Conservation (phyloP, 1,140 invertebrate species). For the Metopolophium dirhodum region DNA sequence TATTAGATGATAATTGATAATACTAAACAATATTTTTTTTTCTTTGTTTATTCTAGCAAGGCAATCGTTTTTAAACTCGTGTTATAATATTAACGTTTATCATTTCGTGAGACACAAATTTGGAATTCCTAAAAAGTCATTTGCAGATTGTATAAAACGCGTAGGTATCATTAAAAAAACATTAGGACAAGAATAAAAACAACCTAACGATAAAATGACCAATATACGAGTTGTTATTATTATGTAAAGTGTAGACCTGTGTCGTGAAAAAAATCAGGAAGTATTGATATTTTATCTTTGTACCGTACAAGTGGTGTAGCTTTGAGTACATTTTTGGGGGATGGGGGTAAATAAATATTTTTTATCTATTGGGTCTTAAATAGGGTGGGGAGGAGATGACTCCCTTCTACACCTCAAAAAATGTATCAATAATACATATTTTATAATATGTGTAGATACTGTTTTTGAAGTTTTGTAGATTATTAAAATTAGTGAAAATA, state of each 20-base stretch:
- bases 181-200: not conserved
- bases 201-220: not conserved
- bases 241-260: not conserved
- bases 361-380: no score
- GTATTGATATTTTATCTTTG: not conserved
- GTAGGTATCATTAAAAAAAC: not conserved
- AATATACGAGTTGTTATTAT: not conserved
- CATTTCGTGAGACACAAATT: no score
- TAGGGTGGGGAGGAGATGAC: not conserved
- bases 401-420: not conserved
- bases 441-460: not conserved
- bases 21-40: no score
- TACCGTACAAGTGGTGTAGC: not conserved
- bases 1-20: no score
- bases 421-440: not conserved
- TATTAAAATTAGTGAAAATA: not conserved
- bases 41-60: no score
- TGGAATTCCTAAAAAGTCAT: no score
- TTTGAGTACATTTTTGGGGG: not conserved
- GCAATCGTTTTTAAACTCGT: no score
- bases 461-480: not conserved
- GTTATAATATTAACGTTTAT: no score
- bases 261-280: no score
- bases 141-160: not conserved
- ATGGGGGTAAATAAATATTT: no score